phyloP scores from a whole-genome alignment of 23 tunicate species.

The Ascidia mentula region DNA sequence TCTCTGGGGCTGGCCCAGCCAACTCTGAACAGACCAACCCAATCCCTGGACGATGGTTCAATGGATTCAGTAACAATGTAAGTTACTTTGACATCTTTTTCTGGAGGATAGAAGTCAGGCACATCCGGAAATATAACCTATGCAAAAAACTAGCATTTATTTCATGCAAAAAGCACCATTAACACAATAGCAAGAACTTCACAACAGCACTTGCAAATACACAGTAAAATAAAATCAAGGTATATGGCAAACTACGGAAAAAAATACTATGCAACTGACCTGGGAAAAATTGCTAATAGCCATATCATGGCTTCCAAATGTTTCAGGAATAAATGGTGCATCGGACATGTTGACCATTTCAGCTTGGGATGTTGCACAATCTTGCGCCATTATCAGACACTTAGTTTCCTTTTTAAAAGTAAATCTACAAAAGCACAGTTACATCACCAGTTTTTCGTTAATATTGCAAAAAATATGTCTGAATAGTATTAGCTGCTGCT shows the following conservation, averaged over 20 bases:
- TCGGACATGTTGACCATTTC: conserved; percentile 22
- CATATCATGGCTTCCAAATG: conserved; percentile 25
- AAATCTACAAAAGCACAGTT: background rate
- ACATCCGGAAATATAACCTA: conserved; percentile 85
- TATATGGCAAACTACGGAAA: background rate
- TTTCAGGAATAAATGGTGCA: conserved; percentile 61
- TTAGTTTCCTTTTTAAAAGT: background rate
- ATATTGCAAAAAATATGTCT: no score
- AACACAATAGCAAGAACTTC: background rate
- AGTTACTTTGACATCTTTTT: conserved; percentile 40
- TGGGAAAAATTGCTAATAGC: conserved; percentile 65
- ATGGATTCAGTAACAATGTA: conserved; percentile 59
- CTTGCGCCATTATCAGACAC: background rate
- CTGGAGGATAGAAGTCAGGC: conserved; percentile 84
- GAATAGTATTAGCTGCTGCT: no score
- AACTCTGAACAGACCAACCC: conserved; percentile 84
- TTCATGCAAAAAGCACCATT: background rate
- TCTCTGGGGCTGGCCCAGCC: conserved; percentile 93
- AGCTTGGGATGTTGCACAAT: background rate
- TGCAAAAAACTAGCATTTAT: background rate
- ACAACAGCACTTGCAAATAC: background rate
- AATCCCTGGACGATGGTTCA: conserved; percentile 73
- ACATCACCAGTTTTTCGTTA: background rate
- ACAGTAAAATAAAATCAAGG: background rate
- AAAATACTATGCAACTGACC: conserved; percentile 8